Evolutionary conservation across 1,140 invertebrate genomes (phyloP), one percentile per base, ranked within the genome.

Genomic region (Aphaenogaster ashmeadi): DNA sequence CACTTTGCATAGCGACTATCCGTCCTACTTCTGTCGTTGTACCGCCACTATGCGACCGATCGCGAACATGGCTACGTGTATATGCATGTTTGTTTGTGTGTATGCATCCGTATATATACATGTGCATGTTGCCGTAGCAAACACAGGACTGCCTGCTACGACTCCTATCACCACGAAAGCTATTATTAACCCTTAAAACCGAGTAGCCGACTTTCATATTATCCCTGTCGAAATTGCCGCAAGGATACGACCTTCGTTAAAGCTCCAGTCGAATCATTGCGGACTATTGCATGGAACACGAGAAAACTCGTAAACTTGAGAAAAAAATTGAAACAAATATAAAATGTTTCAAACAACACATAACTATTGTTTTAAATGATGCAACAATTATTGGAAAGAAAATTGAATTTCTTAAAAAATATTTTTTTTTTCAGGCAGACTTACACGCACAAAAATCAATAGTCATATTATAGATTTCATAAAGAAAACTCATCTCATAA

Each of bases 1-100:
- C 64, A 79, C 78, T 90, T 89, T 87, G 84, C 66, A 83, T 87
- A 79, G 60, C n/a, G 9, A 86, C 72, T 62, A 33, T 44, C 71
- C 78, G 81, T 13, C 71, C 87, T 78, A 89, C 71, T 89, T 89
- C 58, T 56, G 9, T 58, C 47, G 41, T 11, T 44, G 52, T 44
- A 64, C 15, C 75, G 27, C 21, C 13, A 27, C 47, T 54, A 11
- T n/a, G 50, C 18, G 18, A 64, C 72, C 77, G 83, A 88, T 77
- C 69, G 74, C 62, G 38, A 75, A 66, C 11, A 27, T 27, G 27
- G 27, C 27, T 27, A 33, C 41, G 33, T 8, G 87, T 33, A 47
- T 71, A 18, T 44, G 58, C 44, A 52, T 62, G 86, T 27, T 27
- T 75, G n/a, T 56, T 47, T 41, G 60, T 56, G 7, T 11, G 21